Conservation (phyloP, 2,113 vertebrate genomes). For the Petrocephalus zakoni region DNA sequence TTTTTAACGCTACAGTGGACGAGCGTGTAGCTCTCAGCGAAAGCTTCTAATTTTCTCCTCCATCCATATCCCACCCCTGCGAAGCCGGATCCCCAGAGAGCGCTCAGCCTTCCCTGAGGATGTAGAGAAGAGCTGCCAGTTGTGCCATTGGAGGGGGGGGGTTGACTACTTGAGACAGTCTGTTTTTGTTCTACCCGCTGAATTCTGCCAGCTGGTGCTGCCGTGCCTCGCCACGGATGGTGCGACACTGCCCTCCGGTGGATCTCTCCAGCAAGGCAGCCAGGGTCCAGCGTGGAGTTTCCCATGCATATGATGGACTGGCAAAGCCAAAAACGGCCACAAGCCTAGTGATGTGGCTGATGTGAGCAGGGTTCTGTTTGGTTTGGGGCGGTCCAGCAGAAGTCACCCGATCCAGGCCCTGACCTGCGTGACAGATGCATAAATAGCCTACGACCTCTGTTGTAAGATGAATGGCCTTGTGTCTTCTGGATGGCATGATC, state of each 20-base stretch:
- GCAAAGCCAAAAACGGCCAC: not conserved
- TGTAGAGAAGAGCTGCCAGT: not conserved
- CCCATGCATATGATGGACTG: not conserved
- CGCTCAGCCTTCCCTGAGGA: not conserved
- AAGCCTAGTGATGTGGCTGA: not conserved
- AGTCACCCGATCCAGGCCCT: not conserved
- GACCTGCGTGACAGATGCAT: not conserved
- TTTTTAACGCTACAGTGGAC: not conserved
- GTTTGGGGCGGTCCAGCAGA: not conserved
- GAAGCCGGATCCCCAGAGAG: not conserved
- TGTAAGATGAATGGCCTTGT: not conserved
- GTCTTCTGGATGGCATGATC: not conserved
- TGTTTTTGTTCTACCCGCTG: not conserved
- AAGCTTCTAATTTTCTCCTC: not conserved
- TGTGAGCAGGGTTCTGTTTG: not conserved
- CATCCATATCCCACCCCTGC: not conserved
- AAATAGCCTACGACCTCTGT: not conserved
- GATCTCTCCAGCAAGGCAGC: not conserved
- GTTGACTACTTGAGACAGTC: not conserved
- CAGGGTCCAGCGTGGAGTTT: not conserved
- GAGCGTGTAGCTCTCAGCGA: not conserved
- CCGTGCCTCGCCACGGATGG: not conserved
- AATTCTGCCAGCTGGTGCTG: not conserved
- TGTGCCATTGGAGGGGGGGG: not conserved
- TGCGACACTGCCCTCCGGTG: slow-evolving; percentile 6